These are phyloP conservation scores for Panagrolaimus sp. DNA, from an alignment of 1,140 invertebrate species.

Conservation along the genomic window DNA sequence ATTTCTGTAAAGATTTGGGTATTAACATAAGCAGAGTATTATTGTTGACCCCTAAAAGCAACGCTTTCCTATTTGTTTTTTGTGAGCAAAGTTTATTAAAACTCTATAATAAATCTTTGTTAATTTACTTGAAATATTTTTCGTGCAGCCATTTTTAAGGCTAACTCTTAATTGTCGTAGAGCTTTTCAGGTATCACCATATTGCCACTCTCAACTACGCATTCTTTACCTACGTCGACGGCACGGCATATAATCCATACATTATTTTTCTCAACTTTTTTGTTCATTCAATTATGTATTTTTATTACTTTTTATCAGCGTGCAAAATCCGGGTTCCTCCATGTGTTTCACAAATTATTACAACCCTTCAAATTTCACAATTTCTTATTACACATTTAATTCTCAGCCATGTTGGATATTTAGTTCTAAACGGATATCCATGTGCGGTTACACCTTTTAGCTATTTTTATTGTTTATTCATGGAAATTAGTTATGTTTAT, in stretches of 20 bases:
- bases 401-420: conserved; percentile 73
- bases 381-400: conserved; percentile 87
- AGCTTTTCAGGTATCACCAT: conserved; percentile 64
- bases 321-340: conserved; percentile 78
- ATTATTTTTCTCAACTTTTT: conserved; percentile 97
- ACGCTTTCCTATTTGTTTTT: too few relatives aligned
- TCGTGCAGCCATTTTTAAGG: too few relatives aligned
- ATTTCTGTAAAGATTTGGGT: too few relatives aligned
- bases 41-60: too few relatives aligned
- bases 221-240: conserved; percentile 88
- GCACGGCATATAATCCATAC: conserved; percentile 88
- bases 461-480: conserved; percentile 78
- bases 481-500: conserved; percentile 72
- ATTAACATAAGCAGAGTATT: too few relatives aligned
- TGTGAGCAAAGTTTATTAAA: too few relatives aligned
- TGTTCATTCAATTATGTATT: conserved; percentile 88
- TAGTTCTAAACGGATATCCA: conserved; percentile 57
- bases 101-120: too few relatives aligned
- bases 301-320: conserved; percentile 84
- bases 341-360: conserved; percentile 82
- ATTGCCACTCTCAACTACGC: conserved; percentile 77
- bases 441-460: conserved; percentile 68
- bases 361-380: conserved; percentile 79
- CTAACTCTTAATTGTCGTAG: too few relatives aligned
- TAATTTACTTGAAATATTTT: too few relatives aligned